Percentiles rank a stretch among this genome's conserved stretches.
Evolutionary conservation across 2,797 vertebrate genomes (phyloP).

Genomic region (Benthosema pterotum): DNA sequence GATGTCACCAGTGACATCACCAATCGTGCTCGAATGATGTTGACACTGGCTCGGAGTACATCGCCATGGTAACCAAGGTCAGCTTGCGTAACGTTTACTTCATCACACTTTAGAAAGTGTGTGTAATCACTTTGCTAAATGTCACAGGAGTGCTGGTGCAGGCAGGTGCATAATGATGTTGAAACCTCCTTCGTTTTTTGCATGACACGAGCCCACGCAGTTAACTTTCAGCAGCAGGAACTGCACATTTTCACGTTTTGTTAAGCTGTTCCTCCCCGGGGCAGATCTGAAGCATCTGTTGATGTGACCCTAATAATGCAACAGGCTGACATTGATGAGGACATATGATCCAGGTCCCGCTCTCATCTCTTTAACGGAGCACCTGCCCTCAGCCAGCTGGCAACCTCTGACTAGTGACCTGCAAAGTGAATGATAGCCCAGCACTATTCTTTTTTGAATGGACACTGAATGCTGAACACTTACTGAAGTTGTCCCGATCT

Average conservation of each 20-base stretch:
- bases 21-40: no score
- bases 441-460: constrained; percentile 38
- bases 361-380: constrained; percentile 18
- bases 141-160: no score
- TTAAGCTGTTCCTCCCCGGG: constrained; percentile 62
- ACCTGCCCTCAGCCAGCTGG: constrained; percentile 5
- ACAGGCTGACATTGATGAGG: constrained; percentile 45
- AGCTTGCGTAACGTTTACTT: no score
- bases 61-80: no score
- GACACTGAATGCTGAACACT: not conserved
- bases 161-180: no score
- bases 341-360: constrained; percentile 46
- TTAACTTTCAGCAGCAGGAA: no score
- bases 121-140: no score
- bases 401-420: constrained; percentile 38
- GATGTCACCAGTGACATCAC: no score
- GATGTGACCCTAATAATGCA: constrained; percentile 54
- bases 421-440: constrained; percentile 38
- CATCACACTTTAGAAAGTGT: no score
- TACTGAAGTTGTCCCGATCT: constrained; percentile 17
- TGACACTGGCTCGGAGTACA: no score
- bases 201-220: no score
- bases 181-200: no score
- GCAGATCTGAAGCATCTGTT: constrained; percentile 55
- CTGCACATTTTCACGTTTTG: constrained; percentile 2